Evolutionary conservation across 2,113 vertebrate genomes (phyloP).

Genomic region (Tenrec ecaudatus): DNA sequence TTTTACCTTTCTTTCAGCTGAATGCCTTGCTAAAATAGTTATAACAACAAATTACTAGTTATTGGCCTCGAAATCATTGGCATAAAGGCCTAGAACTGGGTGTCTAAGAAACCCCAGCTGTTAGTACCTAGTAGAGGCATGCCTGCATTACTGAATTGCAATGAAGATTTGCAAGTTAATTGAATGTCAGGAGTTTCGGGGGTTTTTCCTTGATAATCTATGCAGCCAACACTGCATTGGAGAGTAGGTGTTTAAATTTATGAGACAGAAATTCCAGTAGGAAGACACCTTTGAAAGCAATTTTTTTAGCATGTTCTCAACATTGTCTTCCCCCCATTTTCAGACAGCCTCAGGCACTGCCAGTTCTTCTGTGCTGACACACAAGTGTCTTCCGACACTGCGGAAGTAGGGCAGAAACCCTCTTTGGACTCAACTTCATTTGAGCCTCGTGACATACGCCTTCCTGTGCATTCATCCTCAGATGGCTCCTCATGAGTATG

Average conservation of each 20-base stretch:
- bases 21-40: conserved; percentile 45
- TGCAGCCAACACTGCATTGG: neutral
- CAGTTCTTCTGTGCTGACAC: neutral
- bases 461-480: neutral
- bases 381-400: neutral
- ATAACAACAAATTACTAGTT: conserved; percentile 34
- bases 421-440: neutral
- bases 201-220: conserved; percentile 34
- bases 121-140: neutral
- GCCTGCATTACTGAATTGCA: conserved; percentile 10
- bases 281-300: conserved; percentile 35
- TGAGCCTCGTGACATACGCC: neutral
- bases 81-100: neutral
- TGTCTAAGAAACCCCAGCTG: neutral
- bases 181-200: neutral
- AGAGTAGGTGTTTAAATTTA: conserved; percentile 38
- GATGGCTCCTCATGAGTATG: neutral
- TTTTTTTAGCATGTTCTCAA: conserved; percentile 23
- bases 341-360: neutral
- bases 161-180: conserved; percentile 52
- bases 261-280: neutral
- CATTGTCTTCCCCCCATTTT: neutral
- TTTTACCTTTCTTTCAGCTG: conserved; percentile 37
- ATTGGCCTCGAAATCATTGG: neutral
- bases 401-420: neutral